A percentile compares a stretch with the other conserved stretches of the same genome.
phyloP scores from a whole-genome alignment of 2,888 invertebrate genomes.

The Megamerina dolium region DNA sequence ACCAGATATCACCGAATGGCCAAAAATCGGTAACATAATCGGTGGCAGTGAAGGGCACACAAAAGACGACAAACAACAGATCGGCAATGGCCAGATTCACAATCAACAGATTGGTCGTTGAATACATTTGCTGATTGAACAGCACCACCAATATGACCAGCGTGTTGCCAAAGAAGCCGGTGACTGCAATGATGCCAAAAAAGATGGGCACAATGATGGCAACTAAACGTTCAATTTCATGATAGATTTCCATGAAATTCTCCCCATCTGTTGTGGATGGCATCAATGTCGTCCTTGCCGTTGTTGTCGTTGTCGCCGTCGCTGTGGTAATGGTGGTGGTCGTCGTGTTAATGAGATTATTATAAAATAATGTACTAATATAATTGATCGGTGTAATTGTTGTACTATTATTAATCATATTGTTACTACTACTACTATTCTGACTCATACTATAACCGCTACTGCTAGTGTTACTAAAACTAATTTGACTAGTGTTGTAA shows the following conservation, averaged over 20 bases:
- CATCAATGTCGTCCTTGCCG: not conserved
- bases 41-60: conserved; percentile 87
- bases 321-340: not conserved
- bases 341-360: not conserved
- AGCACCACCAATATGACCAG: conserved; percentile 83
- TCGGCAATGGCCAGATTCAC: conserved; percentile 86
- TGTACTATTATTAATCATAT: no score
- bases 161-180: conserved; percentile 81
- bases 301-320: not conserved
- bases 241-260: conserved; percentile 17
- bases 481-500: conserved; percentile 31
- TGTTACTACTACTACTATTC: no score
- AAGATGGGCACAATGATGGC: conserved; percentile 68
- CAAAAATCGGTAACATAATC: conserved; percentile 79
- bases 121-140: conserved; percentile 84
- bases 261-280: conserved; percentile 6
- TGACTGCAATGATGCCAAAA: conserved; percentile 76
- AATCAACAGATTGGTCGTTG: conserved; percentile 88
- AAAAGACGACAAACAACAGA: conserved; percentile 82
- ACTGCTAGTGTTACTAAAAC: no score
- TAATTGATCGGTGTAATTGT: no score
- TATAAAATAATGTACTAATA: no score
- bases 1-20: conserved; percentile 86
- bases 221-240: conserved; percentile 26
- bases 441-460: no score